Base-by-base conservation (phyloP, 2,888 invertebrate species). In the Clivina fossor region DNA sequence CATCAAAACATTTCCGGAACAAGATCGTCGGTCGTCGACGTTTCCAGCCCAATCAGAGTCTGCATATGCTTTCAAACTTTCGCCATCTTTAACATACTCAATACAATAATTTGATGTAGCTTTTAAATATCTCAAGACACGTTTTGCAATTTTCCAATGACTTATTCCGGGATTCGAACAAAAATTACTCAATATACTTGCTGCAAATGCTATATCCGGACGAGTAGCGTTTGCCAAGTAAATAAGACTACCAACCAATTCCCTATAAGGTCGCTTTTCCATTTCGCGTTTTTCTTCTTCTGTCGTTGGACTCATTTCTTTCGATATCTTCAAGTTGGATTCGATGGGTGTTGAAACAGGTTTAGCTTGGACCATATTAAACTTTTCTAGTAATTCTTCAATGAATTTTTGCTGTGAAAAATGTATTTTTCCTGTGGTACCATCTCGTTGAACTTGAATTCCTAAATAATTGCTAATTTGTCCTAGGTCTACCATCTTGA, bases 121-220 rank as follows among this genome's bases (percentile, higher is more conserved):
- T 40, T 50, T 26, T 28, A 40, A 26, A 40, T 38, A 40, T 4
- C 47, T 28, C 7, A 61, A 33, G 4, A 59, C 46, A 15, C 60
- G 46, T 38, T 63, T 63, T 2, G 61, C 63, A 1, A 43, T 37
- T 5, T 8, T 9, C 59, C 5, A 59, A 37, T 63, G 61, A 1
- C 8, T 37, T 24, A 37, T 13, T 4, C 38, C 26, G 15, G 22
- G 49, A 24, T 49, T 18, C 9, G 24, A 2, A 3, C 28, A 24
- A 35, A 62, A 65, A 9, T 57, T 24, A 37, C 61, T 62, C 11
- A 63, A 41, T 4, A 32, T 44, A 11, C 38, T 60, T 1, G 58
- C 60, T 0, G 62, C 61, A 22, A 58, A 59, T 1, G 60, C 57
- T 30, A 63, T 59, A 26, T 63, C 62, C 0, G 61, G 62, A 1